phyloP scores from a whole-genome alignment of 2,113 vertebrate genomes.

The Cacatua alba region DNA sequence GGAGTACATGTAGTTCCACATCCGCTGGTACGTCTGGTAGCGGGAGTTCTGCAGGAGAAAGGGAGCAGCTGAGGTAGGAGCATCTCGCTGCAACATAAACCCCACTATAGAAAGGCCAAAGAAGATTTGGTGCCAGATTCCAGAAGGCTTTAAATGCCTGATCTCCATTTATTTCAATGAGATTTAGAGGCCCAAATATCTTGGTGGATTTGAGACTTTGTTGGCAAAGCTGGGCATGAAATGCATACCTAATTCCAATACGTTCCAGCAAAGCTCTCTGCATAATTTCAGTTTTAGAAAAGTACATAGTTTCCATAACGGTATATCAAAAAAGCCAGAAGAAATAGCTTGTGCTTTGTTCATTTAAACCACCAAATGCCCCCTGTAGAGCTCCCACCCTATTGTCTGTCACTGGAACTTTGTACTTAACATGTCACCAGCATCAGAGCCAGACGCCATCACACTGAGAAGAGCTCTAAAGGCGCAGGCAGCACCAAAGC shows the following conservation, averaged over 20 bases:
- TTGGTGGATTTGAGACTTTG: neutral
- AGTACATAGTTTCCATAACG: neutral
- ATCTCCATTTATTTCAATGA: neutral
- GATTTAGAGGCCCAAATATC: neutral
- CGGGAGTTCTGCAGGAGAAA: constrained; percentile 88
- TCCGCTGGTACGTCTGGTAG: constrained; percentile 98
- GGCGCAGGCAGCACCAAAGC: neutral
- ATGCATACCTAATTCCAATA: neutral
- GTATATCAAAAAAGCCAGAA: neutral
- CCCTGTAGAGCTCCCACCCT: neutral
- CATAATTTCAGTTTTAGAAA: neutral
- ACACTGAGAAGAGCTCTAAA: neutral
- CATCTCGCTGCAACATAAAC: rapidly evolving
- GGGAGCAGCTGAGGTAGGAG: neutral
- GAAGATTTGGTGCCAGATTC: neutral
- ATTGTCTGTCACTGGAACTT: neutral
- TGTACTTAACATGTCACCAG: neutral
- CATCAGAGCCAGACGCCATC: neutral
- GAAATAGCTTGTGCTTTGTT: neutral
- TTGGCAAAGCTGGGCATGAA: neutral
- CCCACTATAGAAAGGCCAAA: neutral
- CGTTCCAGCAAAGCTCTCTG: neutral
- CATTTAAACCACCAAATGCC: neutral
- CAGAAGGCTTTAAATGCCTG: neutral
- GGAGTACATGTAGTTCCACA: constrained; percentile 99